Percentiles rank a stretch among this genome's conserved stretches.
phyloP scores from a whole-genome alignment of 2,113 vertebrate genomes.

The Myocastor coypus region DNA sequence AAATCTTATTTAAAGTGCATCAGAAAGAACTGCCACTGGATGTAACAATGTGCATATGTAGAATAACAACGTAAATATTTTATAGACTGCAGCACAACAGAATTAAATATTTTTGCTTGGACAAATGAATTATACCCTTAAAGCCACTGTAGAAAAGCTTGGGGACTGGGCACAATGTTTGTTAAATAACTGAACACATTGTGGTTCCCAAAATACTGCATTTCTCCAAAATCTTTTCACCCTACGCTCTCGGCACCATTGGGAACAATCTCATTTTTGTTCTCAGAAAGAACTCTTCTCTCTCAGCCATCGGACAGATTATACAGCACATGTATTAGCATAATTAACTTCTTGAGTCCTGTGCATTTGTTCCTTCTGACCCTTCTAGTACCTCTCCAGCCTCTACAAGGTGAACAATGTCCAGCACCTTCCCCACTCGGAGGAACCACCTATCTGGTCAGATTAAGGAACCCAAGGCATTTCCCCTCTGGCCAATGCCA shows the following conservation, averaged over 20 bases:
- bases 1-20: constrained; percentile 71
- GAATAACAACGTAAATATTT: constrained; percentile 79
- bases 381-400: background rate
- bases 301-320: constrained; percentile 39
- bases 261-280: constrained; percentile 19
- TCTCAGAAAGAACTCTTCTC: constrained; percentile 5
- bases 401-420: background rate
- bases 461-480: background rate
- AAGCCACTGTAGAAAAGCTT: constrained; percentile 42
- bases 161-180: background rate
- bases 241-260: background rate
- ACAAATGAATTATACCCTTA: constrained; percentile 66
- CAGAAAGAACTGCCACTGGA: constrained; percentile 56
- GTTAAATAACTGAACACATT: background rate
- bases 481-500: background rate
- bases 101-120: constrained; percentile 73
- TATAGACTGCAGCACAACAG: constrained; percentile 73
- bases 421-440: background rate
- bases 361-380: background rate
- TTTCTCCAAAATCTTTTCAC: background rate
- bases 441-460: background rate
- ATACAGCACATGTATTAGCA: background rate
- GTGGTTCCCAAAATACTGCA: background rate
- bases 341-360: constrained; percentile 35
- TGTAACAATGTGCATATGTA: constrained; percentile 53